phyloP scores from a whole-genome alignment of 2,888 invertebrate genomes.

The Stegana nigrithorax region DNA sequence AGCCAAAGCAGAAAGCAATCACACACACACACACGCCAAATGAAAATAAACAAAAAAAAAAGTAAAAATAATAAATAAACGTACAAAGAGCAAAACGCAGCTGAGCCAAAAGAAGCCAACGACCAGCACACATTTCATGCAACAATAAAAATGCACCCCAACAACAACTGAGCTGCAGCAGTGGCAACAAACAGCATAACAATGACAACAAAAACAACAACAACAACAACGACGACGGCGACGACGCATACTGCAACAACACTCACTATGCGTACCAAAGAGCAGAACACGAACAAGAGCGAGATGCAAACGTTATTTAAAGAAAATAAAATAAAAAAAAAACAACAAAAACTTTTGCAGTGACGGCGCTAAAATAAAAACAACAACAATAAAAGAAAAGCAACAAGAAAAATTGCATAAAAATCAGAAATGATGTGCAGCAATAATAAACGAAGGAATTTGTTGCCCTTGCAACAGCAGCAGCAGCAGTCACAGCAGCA shows the following conservation, averaged over 20 bases:
- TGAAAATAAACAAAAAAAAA: background rate
- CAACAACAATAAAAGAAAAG: too few species aligned
- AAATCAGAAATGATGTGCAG: too few species aligned
- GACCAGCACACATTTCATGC: slow-evolving; percentile 62
- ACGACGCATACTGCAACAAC: slow-evolving; percentile 12
- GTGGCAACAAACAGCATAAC: slow-evolving; percentile 17
- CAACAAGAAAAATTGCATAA: too few species aligned
- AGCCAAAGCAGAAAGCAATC: slow-evolving; percentile 3
- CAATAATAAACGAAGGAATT: too few species aligned
- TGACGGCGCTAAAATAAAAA: too few species aligned
- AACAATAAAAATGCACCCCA: slow-evolving; percentile 16
- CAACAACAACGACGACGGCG: slow-evolving; percentile 22
- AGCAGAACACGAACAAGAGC: background rate
- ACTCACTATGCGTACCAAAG: background rate
- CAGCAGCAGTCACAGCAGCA: too few species aligned
- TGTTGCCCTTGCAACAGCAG: too few species aligned
- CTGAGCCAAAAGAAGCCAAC: slow-evolving; percentile 47
- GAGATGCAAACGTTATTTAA: too few species aligned
- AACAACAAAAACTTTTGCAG: too few species aligned
- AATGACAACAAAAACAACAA: slow-evolving; percentile 12
- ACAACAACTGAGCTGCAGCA: too few species aligned
- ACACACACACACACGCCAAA: background rate
- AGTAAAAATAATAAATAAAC: slow-evolving; percentile 3
- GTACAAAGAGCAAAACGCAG: slow-evolving; percentile 14
- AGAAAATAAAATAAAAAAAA: too few species aligned